Evolutionary conservation across 2,113 vertebrate species (phyloP).

Genomic region (Corythoichthys haematopterus): DNA sequence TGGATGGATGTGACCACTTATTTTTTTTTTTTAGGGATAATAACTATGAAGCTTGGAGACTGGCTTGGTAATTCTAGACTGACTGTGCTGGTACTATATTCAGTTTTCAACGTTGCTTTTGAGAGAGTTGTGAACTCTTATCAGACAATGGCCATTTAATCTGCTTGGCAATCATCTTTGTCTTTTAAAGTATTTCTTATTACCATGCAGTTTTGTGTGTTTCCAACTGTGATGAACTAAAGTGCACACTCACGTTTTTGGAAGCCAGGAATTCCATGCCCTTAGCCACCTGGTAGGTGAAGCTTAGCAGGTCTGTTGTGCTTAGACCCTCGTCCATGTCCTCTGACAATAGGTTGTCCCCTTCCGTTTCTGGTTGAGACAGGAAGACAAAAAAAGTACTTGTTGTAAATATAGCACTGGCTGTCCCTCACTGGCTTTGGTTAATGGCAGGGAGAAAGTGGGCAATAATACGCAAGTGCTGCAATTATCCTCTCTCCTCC

Average conservation of each 20-base stretch:
- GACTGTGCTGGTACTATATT: constrained; percentile 50
- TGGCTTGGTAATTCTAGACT: constrained; percentile 59
- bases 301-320: constrained; percentile 90
- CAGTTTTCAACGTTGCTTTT: constrained; percentile 37
- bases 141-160: constrained; percentile 43
- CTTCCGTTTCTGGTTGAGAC: constrained; percentile 75
- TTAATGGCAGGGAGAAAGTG: constrained; percentile 61
- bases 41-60: constrained; percentile 58
- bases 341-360: constrained; percentile 84
- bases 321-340: constrained; percentile 82
- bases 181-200: not conserved
- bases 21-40: constrained; percentile 66
- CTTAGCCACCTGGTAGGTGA: constrained; percentile 94
- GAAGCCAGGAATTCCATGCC: constrained; percentile 98
- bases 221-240: not conserved
- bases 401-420: constrained; percentile 56
- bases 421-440: constrained; percentile 47
- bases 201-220: too few species aligned
- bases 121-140: constrained; percentile 48
- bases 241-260: constrained; percentile 84
- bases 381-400: constrained; percentile 22
- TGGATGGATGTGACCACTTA: constrained; percentile 52
- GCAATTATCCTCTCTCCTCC: constrained; percentile 63
- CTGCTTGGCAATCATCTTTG: constrained; percentile 25
- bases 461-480: constrained; percentile 61